Evolutionary conservation across 2,888 invertebrate species (phyloP), one percentile per base, ranked within the genome.

Genomic region (Therioaphis trifolii): DNA sequence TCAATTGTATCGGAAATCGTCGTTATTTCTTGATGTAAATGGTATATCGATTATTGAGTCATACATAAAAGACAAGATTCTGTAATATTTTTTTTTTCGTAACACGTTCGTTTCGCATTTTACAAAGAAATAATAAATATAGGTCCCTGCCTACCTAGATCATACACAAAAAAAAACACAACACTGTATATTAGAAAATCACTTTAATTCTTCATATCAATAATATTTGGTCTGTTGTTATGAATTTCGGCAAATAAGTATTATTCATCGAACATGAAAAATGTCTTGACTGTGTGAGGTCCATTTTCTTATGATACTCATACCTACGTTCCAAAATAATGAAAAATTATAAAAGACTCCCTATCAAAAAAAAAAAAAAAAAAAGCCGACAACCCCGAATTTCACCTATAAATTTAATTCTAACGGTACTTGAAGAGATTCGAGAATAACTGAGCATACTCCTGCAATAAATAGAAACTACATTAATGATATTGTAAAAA

Each of bases 1-100:
- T 58, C 58, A 35, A 55, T 35, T 21, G 55, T 74, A 21, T n/a
- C n/a, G 55, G 55, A 55, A 74, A 35, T 55, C 18, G 58, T 58
- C 24, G 75, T 58, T 75, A 40, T 58, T n/a, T 24, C 24, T 75
- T 58, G 40, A 43, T 75, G 27, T 43, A 55, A 35, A n/a, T n/a
- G n/a, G 4, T 35, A 35, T 35, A 35, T 35, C 3, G 68, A 40
- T 71, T 49, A 49, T 49, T 49, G 46, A 27, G 27, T 46, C 24
- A 24, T 27, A n/a, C 7, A 43, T 75, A 43, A 58, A 71, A 75
- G 40, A n/a, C 52, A n/a, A 21, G 52, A 58, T 75, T 24, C 4
- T 40, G 75, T 58, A 40, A 35, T 35, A 5, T 35, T 35, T 43
- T n/a, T 29, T 49, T 29, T 55, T 75, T 58, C 58, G 21, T 40